These are phyloP conservation scores for Rallus crepitans DNA, from an alignment of 2,797 vertebrate species.

Conservation along the genomic window DNA sequence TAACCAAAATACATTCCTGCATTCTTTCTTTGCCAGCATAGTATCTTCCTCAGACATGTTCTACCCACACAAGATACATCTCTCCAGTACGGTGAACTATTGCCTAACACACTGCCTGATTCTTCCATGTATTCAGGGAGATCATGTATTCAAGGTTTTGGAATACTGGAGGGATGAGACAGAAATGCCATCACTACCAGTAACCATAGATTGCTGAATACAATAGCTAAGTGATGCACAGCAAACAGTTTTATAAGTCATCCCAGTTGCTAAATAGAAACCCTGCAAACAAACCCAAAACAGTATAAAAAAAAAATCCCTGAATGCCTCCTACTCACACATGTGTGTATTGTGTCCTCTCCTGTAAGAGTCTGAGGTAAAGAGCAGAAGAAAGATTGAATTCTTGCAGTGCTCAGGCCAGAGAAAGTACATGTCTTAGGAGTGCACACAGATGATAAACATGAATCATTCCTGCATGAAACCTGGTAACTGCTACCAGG, in stretches of 20 bases:
- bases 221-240: neutral
- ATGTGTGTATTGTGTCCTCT: fast-evolving
- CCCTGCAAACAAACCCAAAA: too few relatives aligned
- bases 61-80: neutral
- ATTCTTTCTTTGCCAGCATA: neutral
- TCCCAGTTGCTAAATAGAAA: neutral
- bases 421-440: neutral
- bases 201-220: neutral
- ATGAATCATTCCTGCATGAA: neutral
- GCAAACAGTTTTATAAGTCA: neutral
- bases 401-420: neutral
- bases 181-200: neutral
- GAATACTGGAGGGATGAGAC: neutral
- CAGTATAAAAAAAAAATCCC: too few relatives aligned
- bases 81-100: neutral
- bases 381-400: neutral
- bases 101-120: neutral
- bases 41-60: neutral
- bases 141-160: neutral
- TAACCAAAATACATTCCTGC: neutral
- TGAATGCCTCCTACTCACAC: neutral
- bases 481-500: neutral
- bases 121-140: neutral
- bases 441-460: neutral
- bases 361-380: neutral